Evolutionary conservation across 23 tunicate genomes (phyloP), one percentile per base, ranked within the genome.

Genomic region (Trididemnum clinides): DNA sequence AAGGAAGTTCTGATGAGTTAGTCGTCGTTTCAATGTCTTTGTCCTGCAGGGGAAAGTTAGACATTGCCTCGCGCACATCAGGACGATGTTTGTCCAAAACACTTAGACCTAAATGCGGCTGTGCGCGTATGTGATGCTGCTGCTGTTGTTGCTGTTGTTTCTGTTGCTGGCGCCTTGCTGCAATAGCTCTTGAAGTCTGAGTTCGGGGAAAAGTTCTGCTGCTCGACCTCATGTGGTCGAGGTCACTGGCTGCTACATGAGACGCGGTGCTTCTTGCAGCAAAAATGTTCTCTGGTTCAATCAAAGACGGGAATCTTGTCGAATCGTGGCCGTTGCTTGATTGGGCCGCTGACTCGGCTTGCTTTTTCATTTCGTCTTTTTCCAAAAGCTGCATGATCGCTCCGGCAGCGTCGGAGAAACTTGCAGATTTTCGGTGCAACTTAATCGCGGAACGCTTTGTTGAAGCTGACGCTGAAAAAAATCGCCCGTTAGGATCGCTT

Each of bases 191-290:
- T 5, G 88, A 77, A 26, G 32, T 80, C 28, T 83, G 89, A 1
- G 88, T 64, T 26, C 95, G 73, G 0, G 95, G 95, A 71, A 90
- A 90, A 10, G 95, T 90, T 39, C 80, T 90, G 89, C 82, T 84
- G 50, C 71, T 85, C 12, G 91, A 87, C 6, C 91, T 80, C 51
- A 28, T 51, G 28, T 87, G 91, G 1, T 86, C 85, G 0, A 80
- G 85, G 33, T 50, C 80, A 34, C 78, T 69, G 20, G 91, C 81
- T 18, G 85, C 91, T 3, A 87, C 22, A 39, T 87, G 91, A 28
- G 63, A 58, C 21, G 66, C 80, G 1, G 91, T 80, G 71, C 84
- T 71, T 50, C 70, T 80, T 0, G 64, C 77, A 20, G 84, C 74
- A 39, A 86, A 86, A 50, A 35, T 37, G 28, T 87, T 86, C 30